A percentile compares a stretch with the other conserved stretches of the same genome.
Conservation (phyloP, 2,888 invertebrate genomes). For the Ichneumon xanthorius region DNA sequence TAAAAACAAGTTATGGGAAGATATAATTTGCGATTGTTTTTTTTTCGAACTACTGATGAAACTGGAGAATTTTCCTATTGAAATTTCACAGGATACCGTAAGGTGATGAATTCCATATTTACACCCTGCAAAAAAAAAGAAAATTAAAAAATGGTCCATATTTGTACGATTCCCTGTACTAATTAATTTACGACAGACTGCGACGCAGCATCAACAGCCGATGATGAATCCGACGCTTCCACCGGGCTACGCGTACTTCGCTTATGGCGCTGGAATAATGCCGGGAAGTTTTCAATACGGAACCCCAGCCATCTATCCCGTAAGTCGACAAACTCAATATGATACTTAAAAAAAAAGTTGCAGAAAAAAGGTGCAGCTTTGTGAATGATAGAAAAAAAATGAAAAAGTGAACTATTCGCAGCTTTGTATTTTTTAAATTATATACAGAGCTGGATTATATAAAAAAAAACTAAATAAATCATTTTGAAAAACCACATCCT, state of each 20-base stretch:
- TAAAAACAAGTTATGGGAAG: neutral
- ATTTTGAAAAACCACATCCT: neutral
- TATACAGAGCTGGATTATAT: neutral
- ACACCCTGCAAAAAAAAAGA: neutral
- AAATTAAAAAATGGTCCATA: slow-evolving; percentile 1
- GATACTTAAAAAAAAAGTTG: neutral
- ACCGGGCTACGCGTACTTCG: slow-evolving; percentile 91
- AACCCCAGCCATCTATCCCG: slow-evolving; percentile 89
- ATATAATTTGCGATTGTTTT: neutral
- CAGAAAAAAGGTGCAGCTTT: neutral
- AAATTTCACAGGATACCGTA: neutral
- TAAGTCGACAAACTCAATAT: slow-evolving; percentile 82
- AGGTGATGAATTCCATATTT: neutral
- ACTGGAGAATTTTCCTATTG: neutral
- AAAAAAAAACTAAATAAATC: neutral
- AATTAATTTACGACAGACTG: slow-evolving; percentile 79
- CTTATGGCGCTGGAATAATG: slow-evolving; percentile 89
- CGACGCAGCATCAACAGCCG: slow-evolving; percentile 88
- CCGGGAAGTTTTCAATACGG: slow-evolving; percentile 91
- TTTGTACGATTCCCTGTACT: slow-evolving; percentile 28
- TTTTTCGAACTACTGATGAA: neutral
- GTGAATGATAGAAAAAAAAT: neutral
- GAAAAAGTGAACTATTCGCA: neutral
- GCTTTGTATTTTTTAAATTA: neutral
- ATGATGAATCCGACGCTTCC: slow-evolving; percentile 89